phyloP scores from a whole-genome alignment of 2,888 invertebrate species.

The Catocala nupta region DNA sequence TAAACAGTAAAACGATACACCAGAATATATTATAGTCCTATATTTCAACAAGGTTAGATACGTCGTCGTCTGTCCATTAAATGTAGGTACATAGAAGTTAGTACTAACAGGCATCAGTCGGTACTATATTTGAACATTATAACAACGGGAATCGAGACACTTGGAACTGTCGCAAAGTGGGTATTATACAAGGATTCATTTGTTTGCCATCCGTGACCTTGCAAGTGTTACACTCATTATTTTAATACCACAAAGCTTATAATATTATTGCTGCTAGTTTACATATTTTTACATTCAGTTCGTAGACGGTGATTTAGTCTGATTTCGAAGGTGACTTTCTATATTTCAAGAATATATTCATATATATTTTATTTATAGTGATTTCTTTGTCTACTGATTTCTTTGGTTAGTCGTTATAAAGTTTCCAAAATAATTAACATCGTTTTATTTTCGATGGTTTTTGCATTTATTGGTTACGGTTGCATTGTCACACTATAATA shows the following conservation, averaged over 20 bases:
- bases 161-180: slow-evolving; percentile 60
- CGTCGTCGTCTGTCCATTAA: no score
- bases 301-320: slow-evolving; percentile 8
- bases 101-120: not conserved
- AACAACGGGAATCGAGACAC: slow-evolving; percentile 57
- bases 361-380: not conserved
- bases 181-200: slow-evolving; percentile 63
- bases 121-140: slow-evolving; percentile 53
- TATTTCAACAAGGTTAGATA: no score
- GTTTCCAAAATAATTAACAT: no score
- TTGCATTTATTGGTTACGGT: no score
- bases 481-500: no score
- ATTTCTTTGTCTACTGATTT: not conserved
- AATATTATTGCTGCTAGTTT: slow-evolving; percentile 39
- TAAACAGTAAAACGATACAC: no score
- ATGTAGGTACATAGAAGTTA: not conserved
- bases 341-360: not conserved
- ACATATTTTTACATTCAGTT: slow-evolving; percentile 28
- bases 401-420: no score
- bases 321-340: slow-evolving; percentile 28
- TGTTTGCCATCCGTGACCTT: slow-evolving; percentile 71
- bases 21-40: no score
- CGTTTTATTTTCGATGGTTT: no score
- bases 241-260: slow-evolving; percentile 52
- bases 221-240: slow-evolving; percentile 64